Percentiles rank a stretch among this genome's conserved stretches.
Conservation (phyloP, 2,888 invertebrate species). For the Spodoptera littoralis region DNA sequence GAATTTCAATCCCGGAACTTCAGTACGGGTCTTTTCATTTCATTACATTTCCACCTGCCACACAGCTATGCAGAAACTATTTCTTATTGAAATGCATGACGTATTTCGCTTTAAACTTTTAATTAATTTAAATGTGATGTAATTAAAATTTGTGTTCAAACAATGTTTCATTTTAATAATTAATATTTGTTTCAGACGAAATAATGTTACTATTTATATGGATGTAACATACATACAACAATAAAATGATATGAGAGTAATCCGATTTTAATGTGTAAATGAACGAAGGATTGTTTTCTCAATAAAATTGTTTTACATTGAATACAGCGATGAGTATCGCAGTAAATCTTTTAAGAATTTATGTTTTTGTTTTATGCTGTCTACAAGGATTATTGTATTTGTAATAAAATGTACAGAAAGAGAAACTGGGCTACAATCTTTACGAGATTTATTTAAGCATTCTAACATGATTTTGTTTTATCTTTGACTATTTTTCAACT, state of each 20-base stretch:
- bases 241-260: constrained; percentile 29
- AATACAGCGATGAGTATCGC: constrained; percentile 49
- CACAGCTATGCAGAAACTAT: no score
- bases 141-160: no score
- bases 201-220: no score
- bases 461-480: constrained; percentile 14
- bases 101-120: no score
- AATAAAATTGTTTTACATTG: constrained; percentile 53
- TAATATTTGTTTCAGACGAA: no score
- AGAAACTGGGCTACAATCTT: constrained; percentile 45
- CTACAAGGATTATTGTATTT: constrained; percentile 64
- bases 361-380: constrained; percentile 63
- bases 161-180: background rate
- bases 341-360: constrained; percentile 72
- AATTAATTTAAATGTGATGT: no score
- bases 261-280: constrained; percentile 21
- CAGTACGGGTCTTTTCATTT: no score
- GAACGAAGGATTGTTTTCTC: constrained; percentile 39
- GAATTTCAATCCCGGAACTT: no score
- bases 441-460: constrained; percentile 39
- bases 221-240: constrained; percentile 2
- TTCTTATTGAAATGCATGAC: no score
- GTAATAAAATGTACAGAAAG: constrained; percentile 54
- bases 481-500: no score
- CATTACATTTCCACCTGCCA: no score